Evolutionary conservation across 2,797 vertebrate species (phyloP).

Genomic region (Falco columbarius): DNA sequence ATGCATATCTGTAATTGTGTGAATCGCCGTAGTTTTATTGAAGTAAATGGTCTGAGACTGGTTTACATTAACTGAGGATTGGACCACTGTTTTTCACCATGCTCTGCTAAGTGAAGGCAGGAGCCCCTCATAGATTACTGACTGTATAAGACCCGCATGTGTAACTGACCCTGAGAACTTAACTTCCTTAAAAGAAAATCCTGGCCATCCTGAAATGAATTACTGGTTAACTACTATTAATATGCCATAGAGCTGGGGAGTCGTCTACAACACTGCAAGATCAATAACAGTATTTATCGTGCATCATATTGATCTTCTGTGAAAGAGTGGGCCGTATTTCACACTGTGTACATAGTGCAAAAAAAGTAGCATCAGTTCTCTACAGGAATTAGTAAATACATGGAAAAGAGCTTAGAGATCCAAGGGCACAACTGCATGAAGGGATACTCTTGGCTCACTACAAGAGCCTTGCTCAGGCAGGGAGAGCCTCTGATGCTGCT

Average conservation of each 20-base stretch:
- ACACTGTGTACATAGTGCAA: slow-evolving; percentile 54
- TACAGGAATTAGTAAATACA: not conserved
- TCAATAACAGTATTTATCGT: slow-evolving; percentile 79
- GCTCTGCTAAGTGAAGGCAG: not conserved
- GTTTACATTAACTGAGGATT: slow-evolving; percentile 12
- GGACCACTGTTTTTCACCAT: slow-evolving; percentile 15
- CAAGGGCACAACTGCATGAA: not conserved
- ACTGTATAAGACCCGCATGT: not conserved
- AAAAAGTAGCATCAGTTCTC: slow-evolving; percentile 64
- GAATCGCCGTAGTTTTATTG: slow-evolving; percentile 8
- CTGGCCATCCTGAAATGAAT: slow-evolving; percentile 68
- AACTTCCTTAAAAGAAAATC: slow-evolving; percentile 45
- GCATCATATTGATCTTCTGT: slow-evolving; percentile 72
- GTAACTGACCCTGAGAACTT: slow-evolving; percentile 39
- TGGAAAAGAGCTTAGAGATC: not conserved
- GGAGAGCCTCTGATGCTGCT: not conserved
- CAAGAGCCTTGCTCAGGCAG: not conserved
- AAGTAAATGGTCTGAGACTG: slow-evolving; percentile 51
- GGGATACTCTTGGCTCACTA: not conserved
- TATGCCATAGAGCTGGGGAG: slow-evolving; percentile 63
- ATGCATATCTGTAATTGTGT: not conserved
- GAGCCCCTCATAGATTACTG: not conserved
- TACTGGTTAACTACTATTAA: slow-evolving; percentile 78
- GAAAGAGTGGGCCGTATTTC: slow-evolving; percentile 72
- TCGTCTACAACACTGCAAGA: slow-evolving; percentile 62